phyloP scores from a whole-genome alignment of 2,113 vertebrate genomes.

The Cisticola juncidis region DNA sequence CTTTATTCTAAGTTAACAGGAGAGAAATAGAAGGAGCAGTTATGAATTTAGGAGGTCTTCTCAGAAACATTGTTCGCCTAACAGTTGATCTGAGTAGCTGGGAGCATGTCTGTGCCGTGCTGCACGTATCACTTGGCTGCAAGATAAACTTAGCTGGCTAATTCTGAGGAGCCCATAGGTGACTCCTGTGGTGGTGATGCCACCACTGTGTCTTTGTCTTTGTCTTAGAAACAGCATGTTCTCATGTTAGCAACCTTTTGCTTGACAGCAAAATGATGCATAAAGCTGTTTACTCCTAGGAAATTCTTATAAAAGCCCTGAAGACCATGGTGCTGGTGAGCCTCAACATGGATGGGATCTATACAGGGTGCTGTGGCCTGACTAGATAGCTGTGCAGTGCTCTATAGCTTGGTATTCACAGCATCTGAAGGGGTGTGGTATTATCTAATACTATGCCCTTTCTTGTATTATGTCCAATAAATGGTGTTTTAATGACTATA shows the following conservation, averaged over 20 bases:
- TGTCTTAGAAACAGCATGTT: not conserved
- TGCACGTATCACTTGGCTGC: not conserved
- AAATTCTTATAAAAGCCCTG: not conserved
- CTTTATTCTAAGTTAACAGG: not conserved
- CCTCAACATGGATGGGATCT: not conserved
- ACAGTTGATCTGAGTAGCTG: not conserved
- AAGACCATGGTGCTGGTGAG: not conserved
- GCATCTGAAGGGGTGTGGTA: not conserved
- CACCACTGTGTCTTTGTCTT: not conserved
- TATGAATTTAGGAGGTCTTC: not conserved
- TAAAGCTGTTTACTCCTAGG: not conserved
- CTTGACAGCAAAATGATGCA: not conserved
- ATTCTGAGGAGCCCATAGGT: not conserved
- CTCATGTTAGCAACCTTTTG: not conserved
- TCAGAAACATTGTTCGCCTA: not conserved
- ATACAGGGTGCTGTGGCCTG: not conserved
- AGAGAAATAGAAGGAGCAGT: not conserved
- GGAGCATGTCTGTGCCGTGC: not conserved
- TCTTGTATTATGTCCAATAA: not conserved
- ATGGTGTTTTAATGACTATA: not conserved
- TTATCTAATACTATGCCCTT: not conserved
- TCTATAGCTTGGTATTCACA: not conserved
- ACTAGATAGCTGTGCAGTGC: not conserved
- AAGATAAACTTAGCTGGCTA: not conserved
- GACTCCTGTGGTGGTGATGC: not conserved